Conservation (phyloP, 1,140 invertebrate species). For the Lineus longissimus region DNA sequence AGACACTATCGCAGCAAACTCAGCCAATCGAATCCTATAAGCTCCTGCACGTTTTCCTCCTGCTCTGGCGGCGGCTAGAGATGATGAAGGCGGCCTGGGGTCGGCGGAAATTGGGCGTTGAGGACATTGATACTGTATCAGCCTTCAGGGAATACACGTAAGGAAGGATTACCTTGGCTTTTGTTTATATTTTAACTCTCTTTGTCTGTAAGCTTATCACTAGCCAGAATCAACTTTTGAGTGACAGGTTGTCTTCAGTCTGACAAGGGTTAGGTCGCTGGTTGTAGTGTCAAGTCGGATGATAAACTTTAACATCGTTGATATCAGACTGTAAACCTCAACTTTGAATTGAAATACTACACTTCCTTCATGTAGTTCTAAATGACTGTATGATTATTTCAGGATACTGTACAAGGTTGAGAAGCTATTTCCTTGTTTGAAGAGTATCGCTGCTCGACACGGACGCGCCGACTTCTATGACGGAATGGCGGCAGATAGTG, state of each 20-base stretch:
- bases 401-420: conserved; percentile 47
- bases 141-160: conserved; percentile 44
- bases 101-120: conserved; percentile 33
- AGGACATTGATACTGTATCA: conserved; percentile 33
- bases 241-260: too few species aligned
- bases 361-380: neutral
- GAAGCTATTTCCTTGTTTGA: conserved; percentile 41
- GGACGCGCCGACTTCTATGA: conserved; percentile 49
- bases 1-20: conserved; percentile 34
- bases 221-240: too few species aligned
- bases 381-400: conserved; percentile 11
- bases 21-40: conserved; percentile 46
- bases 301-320: neutral
- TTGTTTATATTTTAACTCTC: neutral
- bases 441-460: conserved; percentile 43
- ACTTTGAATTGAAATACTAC: neutral
- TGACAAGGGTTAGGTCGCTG: too few species aligned
- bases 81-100: conserved; percentile 48
- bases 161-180: neutral
- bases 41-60: conserved; percentile 46
- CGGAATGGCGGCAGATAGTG: conserved; percentile 41
- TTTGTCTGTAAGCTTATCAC: too few species aligned
- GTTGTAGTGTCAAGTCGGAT: too few species aligned
- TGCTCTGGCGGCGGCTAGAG: conserved; percentile 51
- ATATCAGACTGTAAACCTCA: neutral